These are phyloP conservation scores for Schrankia costaestrigalis DNA, from an alignment of 2,888 invertebrate genomes.

Conservation along the genomic window DNA sequence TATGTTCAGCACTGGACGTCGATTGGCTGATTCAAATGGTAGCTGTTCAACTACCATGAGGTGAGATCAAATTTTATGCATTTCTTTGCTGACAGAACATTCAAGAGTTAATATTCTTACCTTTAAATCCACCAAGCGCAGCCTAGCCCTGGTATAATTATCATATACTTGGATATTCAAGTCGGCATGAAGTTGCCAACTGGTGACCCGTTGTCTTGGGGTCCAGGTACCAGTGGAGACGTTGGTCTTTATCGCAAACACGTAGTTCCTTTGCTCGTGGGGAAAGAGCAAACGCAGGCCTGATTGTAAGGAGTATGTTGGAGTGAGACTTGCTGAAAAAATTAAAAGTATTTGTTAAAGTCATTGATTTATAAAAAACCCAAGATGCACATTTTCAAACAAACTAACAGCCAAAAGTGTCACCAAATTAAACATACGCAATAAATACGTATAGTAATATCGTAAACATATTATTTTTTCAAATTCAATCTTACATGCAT, in stretches of 20 bases:
- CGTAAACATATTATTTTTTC: no score
- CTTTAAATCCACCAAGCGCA: slow-evolving; percentile 52
- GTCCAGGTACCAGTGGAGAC: slow-evolving; percentile 54
- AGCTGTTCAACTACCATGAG: no score
- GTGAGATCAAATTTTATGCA: no score
- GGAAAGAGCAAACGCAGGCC: slow-evolving; percentile 59
- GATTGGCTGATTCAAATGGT: no score
- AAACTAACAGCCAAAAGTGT: no score
- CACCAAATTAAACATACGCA: no score
- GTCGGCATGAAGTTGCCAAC: slow-evolving; percentile 59
- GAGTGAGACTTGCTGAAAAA: slow-evolving; percentile 38
- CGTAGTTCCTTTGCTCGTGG: slow-evolving; percentile 47
- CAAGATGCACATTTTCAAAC: no score
- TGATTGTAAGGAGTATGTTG: slow-evolving; percentile 25
- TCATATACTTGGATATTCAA: slow-evolving; percentile 51
- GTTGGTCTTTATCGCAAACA: slow-evolving; percentile 54
- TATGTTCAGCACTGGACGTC: no score
- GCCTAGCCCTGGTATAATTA: slow-evolving; percentile 51
- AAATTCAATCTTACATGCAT: no score
- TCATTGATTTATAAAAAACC: no score
- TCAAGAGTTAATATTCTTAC: slow-evolving; percentile 39
- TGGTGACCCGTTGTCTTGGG: slow-evolving; percentile 45
- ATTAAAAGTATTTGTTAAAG: slow-evolving; percentile 1
- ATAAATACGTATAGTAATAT: no score
- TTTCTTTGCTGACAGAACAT: no score